A percentile compares a stretch with the other conserved stretches of the same genome.
These are phyloP conservation scores for Ctenoplectra terminalis DNA, from an alignment of 1,140 invertebrate species.

Conservation along the genomic window DNA sequence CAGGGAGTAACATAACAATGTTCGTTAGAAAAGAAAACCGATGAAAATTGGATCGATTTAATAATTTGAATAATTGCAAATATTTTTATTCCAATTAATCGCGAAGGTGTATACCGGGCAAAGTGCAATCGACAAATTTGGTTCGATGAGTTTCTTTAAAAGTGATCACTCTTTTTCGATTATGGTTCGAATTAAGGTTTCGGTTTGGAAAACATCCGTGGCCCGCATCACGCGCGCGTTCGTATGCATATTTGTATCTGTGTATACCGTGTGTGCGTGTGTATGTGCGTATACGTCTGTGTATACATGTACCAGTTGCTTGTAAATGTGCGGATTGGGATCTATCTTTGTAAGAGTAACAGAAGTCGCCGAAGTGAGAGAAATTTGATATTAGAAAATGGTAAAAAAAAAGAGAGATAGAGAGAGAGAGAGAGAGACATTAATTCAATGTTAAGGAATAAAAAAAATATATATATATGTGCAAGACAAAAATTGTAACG, in stretches of 20 bases:
- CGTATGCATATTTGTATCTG: background rate
- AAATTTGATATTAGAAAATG: slow-evolving; percentile 2
- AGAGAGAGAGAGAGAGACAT: no score
- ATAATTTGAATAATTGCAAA: background rate
- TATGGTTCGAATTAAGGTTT: background rate
- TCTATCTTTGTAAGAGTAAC: background rate
- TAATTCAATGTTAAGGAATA: background rate
- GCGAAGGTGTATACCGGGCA: background rate
- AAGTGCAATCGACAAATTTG: slow-evolving; percentile 18
- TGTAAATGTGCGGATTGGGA: slow-evolving; percentile 29
- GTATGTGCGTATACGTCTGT: slow-evolving; percentile 9
- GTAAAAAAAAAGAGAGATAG: background rate
- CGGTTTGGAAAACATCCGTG: background rate
- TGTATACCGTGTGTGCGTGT: slow-evolving; percentile 34
- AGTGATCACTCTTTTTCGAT: no score
- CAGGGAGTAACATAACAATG: background rate
- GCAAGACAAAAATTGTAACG: background rate
- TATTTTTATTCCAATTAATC: background rate
- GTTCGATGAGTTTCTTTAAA: no score
- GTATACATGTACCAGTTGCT: slow-evolving; percentile 41
- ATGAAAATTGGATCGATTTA: background rate
- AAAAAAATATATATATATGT: slow-evolving; percentile 16
- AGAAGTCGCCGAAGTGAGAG: background rate
- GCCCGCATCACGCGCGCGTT: slow-evolving; percentile 39
- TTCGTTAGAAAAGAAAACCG: no score